Evolutionary conservation across 2,113 vertebrate genomes (phyloP).

Genomic region (Leptocoma aspasia): DNA sequence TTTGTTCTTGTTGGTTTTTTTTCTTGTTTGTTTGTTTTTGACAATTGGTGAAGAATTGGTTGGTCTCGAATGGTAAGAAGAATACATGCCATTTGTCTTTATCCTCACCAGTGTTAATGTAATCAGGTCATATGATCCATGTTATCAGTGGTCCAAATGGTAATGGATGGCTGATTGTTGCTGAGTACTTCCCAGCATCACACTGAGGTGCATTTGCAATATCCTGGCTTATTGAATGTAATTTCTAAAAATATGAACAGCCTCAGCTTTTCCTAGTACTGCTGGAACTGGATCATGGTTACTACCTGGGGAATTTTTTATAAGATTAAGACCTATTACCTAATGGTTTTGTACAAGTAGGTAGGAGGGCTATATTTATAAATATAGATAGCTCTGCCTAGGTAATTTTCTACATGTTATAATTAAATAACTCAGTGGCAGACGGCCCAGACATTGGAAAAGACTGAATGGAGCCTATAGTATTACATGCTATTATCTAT

Average conservation of each 20-base stretch:
- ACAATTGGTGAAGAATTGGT: neutral
- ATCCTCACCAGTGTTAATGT: neutral
- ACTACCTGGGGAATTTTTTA: constrained; percentile 15
- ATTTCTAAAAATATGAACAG: neutral
- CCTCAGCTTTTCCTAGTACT: neutral
- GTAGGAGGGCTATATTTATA: constrained; percentile 58
- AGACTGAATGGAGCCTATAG: constrained; percentile 37
- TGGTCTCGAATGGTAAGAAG: neutral
- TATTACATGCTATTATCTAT: constrained; percentile 54
- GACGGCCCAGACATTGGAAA: constrained; percentile 43
- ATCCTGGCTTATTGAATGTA: neutral
- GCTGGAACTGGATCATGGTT: neutral
- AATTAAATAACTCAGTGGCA: constrained; percentile 61
- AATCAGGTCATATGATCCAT: neutral
- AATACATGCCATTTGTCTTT: neutral
- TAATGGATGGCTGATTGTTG: neutral
- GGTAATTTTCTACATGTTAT: constrained; percentile 52
- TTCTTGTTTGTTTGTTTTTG: neutral
- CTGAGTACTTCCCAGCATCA: neutral
- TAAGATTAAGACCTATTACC: constrained; percentile 35
- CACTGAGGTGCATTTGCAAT: neutral
- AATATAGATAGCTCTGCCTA: constrained; percentile 54
- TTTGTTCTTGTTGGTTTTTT: neutral
- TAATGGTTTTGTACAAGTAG: constrained; percentile 36
- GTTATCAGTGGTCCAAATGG: neutral